Evolutionary conservation across 2,888 invertebrate species (phyloP).

Genomic region (Protonemura montana): DNA sequence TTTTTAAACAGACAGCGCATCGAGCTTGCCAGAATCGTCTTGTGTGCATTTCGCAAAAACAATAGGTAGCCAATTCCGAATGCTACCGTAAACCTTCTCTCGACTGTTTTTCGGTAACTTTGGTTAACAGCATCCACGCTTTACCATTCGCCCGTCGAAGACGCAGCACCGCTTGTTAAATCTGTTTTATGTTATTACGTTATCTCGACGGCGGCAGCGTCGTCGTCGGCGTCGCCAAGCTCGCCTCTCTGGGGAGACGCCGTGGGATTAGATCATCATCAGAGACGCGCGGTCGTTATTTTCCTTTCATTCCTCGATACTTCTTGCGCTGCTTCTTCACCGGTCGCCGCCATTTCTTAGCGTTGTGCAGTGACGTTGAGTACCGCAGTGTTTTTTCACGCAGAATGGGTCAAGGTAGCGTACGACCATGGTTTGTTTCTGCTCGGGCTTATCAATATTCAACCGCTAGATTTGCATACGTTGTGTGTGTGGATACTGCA

Average conservation of each 20-base stretch:
- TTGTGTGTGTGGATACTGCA: neutral
- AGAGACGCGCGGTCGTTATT: neutral
- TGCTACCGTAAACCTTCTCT: no score
- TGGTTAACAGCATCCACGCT: no score
- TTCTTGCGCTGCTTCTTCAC: neutral
- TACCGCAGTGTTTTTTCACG: neutral
- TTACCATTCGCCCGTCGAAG: neutral
- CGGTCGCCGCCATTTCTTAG: no score
- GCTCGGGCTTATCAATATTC: neutral
- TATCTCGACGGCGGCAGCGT: neutral
- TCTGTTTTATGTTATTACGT: neutral
- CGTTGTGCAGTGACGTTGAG: neutral
- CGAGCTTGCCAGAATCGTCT: no score
- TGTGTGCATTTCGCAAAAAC: no score
- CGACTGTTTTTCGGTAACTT: no score
- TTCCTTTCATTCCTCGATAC: neutral
- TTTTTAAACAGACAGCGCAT: no score
- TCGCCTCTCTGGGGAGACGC: neutral
- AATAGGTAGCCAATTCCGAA: no score
- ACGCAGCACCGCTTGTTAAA: neutral
- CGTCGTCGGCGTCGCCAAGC: neutral
- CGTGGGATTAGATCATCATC: slow-evolving; percentile 5
- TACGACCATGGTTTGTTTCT: neutral
- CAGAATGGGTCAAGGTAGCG: neutral
- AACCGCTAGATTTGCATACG: neutral